Evolutionary conservation across 2,113 vertebrate species (phyloP).

Genomic region (Lipotes vexillifer): DNA sequence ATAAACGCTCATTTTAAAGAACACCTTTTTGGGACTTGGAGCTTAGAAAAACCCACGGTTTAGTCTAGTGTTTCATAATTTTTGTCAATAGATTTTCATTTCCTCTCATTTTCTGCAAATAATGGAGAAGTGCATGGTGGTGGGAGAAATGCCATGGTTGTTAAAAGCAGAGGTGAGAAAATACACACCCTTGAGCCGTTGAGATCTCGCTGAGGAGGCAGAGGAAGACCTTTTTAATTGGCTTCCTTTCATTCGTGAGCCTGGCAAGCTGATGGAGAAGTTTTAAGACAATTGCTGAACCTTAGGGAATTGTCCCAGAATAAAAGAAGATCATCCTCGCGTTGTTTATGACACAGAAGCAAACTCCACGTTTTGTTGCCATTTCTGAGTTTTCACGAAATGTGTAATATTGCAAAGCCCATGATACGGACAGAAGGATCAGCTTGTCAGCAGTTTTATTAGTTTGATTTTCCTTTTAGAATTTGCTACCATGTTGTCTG

Average conservation of each 20-base stretch:
- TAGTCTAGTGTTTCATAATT: not conserved
- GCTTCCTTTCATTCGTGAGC: conserved; percentile 4
- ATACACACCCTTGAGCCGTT: accelerated
- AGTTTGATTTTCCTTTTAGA: conserved; percentile 21
- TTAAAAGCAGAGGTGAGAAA: not conserved
- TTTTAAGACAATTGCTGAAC: conserved; percentile 45
- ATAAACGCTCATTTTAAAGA: conserved; percentile 2
- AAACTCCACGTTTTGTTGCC: conserved; percentile 58
- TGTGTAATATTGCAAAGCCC: not conserved
- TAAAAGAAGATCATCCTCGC: conserved; percentile 9
- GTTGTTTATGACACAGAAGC: conserved; percentile 7
- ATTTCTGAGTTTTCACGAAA: conserved; percentile 47
- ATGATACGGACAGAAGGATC: not conserved
- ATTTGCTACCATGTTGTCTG: not conserved
- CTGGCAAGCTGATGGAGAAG: conserved; percentile 5
- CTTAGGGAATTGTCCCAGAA: not conserved
- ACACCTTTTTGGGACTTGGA: not conserved
- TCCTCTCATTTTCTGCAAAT: not conserved
- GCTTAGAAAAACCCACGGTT: not conserved
- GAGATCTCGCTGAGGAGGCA: conserved; percentile 9
- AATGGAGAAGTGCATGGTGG: not conserved
- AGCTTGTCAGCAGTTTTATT: not conserved
- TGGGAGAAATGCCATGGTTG: not conserved
- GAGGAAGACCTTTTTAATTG: not conserved
- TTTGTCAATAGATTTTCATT: not conserved